Base-by-base conservation (phyloP, 1,140 invertebrate genomes). In the Drosophila hydei region DNA sequence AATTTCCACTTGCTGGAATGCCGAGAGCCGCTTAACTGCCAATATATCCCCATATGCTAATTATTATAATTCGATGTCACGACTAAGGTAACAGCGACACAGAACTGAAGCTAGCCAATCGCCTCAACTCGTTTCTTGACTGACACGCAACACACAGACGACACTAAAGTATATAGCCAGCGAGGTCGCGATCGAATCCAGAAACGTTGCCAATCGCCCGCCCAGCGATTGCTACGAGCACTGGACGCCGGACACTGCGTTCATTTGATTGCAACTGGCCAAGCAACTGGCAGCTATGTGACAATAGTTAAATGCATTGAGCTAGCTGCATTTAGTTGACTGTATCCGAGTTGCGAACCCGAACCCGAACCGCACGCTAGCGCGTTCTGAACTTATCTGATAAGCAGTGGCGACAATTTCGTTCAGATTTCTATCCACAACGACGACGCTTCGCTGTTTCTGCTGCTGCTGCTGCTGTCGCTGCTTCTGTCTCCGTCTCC, bases 61-160 rank as follows among this genome's bases (percentile, higher is more conserved):
- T 88, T 88, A 88, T 88, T 76, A 88, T 88, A 88, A 88, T 88
- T 88, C 70, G 67, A 78, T 87, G 75, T 72, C 71, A 78, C 71
- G 71, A 80, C 58, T 36, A 71, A 51, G 30, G 42, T 36, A 38
- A 50, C 50, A 25, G 45, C 45, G 21, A n/a, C 48, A 51, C 14
- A 47, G 14, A 60, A 36, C 47, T 59, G 51, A 27, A 51, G 72
- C 63, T 63, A 59, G 33, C 43, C 30, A 40, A 65, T 52, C 59
- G 33, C 42, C 48, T 62, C 50, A 58, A 60, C 42, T 71, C 54
- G 56, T 51, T 54, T 54, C 38, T 64, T 60, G 48, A 71, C 71
- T 83, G 61, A 71, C 81, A 85, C 81, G 81, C 81, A 85, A 85
- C 50, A n/a, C 11, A 52, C 47, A 23, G 25, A 42, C 51, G 30